Base-by-base conservation (phyloP, 2,113 vertebrate genomes). In the Hippocampus zosterae region DNA sequence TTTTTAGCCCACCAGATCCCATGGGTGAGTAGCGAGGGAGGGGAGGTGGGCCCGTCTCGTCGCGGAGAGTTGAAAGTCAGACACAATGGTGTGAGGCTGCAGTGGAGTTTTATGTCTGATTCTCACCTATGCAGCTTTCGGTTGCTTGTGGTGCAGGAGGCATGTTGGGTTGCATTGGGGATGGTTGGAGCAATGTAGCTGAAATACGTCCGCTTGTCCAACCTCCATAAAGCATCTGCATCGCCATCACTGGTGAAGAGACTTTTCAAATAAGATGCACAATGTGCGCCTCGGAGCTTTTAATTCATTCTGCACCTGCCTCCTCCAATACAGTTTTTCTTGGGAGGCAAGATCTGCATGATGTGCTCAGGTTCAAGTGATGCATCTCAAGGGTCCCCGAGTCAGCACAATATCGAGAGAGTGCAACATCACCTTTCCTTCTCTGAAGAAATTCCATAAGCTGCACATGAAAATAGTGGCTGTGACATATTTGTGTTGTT, bases 41-140 rank as follows among this genome's bases (percentile, higher is more conserved):
- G 64, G 53, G 41, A 41, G 74, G 71, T 74, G 70, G 62, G 66
- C 7, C 21, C 72, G 89, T 92, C 91, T 90, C 85, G 87, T 88
- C 85, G 80, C 78, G 44, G 82, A 86, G 87, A 91, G 89, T 88
- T 91, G 90, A 92, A 92, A 91, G 91, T 92, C 91, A 91, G 89
- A 90, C 87, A 90, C 88, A 91, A 91, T 91, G 84, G 89, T 84
- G 78, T 79, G 74, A 82, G 83, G 77, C 79, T 83, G 83, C 76
- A 75, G 70, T 61, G 70, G 55, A 59, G 11, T 7, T 66, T 56
- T 67, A 42, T 52, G 65, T 68, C 74, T 61, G 25, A 53, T 65
- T 75, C 79, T 52, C 55, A 78, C 82, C 68, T 71, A 33, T 82
- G 71, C 73, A 70, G 70, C 15, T 68, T 29, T 68, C 56, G 50